A percentile compares a stretch with the other conserved stretches of the same genome.
Conservation (phyloP, 1,140 invertebrate genomes). For the Propsilocerus akamusi region DNA sequence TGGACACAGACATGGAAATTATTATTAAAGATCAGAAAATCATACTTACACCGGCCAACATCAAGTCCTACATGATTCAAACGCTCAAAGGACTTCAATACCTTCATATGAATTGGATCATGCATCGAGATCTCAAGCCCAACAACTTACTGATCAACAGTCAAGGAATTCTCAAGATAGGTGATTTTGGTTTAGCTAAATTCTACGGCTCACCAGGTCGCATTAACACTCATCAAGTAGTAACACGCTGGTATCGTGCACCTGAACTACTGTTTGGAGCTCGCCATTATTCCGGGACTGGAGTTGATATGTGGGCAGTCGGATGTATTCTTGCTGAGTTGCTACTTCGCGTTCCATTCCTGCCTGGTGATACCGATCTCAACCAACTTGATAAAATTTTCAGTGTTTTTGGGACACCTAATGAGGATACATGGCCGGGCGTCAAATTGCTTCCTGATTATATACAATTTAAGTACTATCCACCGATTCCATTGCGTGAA, state of each 20-base stretch:
- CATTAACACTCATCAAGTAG: constrained; percentile 96
- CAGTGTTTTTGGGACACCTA: constrained; percentile 78
- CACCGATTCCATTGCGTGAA: constrained; percentile 63
- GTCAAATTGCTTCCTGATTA: constrained; percentile 76
- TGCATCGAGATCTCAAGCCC: constrained; percentile 93
- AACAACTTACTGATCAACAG: constrained; percentile 92
- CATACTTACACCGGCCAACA: constrained; percentile 78
- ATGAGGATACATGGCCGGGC: constrained; percentile 81
- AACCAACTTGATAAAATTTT: constrained; percentile 94
- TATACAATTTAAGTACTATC: constrained; percentile 78
- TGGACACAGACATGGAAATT: constrained; percentile 97
- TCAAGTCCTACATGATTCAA: constrained; percentile 93
- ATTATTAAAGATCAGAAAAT: constrained; percentile 75
- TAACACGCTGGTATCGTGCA: constrained; percentile 83
- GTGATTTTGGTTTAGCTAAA: constrained; percentile 97
- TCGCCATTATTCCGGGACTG: constrained; percentile 73
- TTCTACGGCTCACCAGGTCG: constrained; percentile 92
- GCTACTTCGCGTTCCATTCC: constrained; percentile 74
- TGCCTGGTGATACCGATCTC: constrained; percentile 92
- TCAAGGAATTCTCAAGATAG: constrained; percentile 85
- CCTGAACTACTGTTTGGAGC: constrained; percentile 95
- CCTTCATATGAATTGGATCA: constrained; percentile 83
- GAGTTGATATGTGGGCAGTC: constrained; percentile 97
- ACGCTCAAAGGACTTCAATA: constrained; percentile 88
- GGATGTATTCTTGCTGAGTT: constrained; percentile 97